These are phyloP conservation scores for Harpagus bidentatus DNA, from an alignment of 2,113 vertebrate genomes.

Conservation along the genomic window DNA sequence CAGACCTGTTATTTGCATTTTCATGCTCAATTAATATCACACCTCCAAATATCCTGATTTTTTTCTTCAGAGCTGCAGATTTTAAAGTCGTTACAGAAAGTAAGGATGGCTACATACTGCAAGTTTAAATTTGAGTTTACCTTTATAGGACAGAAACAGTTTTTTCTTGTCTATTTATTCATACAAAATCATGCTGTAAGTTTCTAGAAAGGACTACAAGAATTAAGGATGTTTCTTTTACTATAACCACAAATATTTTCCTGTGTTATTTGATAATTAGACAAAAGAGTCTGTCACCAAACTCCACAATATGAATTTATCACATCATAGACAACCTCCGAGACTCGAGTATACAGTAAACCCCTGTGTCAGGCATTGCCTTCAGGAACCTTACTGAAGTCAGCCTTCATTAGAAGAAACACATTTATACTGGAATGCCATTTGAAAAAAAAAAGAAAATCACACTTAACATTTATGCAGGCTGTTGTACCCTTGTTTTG, in stretches of 20 bases:
- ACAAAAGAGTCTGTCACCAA: slow-evolving; percentile 15
- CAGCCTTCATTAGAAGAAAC: not conserved
- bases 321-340: not conserved
- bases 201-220: not conserved
- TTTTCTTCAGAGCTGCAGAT: not conserved
- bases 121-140: not conserved
- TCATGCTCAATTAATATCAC: slow-evolving; percentile 35
- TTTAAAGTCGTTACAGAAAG: not conserved
- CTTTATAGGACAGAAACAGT: not conserved
- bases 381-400: not conserved
- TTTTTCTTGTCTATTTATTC: not conserved
- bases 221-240: not conserved
- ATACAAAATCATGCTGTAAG: not conserved
- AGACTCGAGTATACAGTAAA: not conserved
- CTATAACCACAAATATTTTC: not conserved
- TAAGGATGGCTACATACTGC: not conserved
- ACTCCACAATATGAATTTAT: not conserved
- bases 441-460: not conserved
- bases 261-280: slow-evolving; percentile 28
- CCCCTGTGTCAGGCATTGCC: not conserved
- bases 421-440: not conserved
- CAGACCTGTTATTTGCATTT: slow-evolving; percentile 61
- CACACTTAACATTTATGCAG: not conserved
- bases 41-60: not conserved
- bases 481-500: not conserved